Conservation (phyloP, 1,140 invertebrate species). For the Maniola jurtina region DNA sequence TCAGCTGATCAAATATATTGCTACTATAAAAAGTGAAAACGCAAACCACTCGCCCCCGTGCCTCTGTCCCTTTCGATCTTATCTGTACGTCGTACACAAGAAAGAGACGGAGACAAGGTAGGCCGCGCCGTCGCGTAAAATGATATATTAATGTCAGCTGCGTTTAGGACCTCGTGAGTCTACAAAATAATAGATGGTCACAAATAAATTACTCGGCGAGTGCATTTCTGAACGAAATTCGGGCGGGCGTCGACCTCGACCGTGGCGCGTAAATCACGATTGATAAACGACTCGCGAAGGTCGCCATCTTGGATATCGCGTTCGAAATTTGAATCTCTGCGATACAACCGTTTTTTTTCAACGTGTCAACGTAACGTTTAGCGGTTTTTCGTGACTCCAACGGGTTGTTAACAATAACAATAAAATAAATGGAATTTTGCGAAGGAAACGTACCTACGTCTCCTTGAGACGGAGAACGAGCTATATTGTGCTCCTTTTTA, state of each 20-base stretch:
- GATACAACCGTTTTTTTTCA: slow-evolving; percentile 56
- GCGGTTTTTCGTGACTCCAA: slow-evolving; percentile 47
- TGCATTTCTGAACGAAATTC: slow-evolving; percentile 77
- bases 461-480: not conserved
- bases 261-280: slow-evolving; percentile 74
- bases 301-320: slow-evolving; percentile 73
- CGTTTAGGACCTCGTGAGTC: slow-evolving; percentile 77
- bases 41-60: slow-evolving; percentile 63
- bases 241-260: slow-evolving; percentile 74
- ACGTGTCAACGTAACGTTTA: slow-evolving; percentile 57
- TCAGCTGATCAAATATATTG: slow-evolving; percentile 79
- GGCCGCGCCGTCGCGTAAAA: slow-evolving; percentile 70
- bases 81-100: slow-evolving; percentile 12
- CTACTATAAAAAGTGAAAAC: slow-evolving; percentile 79
- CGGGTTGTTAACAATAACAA: slow-evolving; percentile 46
- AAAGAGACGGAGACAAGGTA: slow-evolving; percentile 48
- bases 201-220: slow-evolving; percentile 75
- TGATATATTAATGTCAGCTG: slow-evolving; percentile 79
- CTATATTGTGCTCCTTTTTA: slow-evolving; percentile 18
- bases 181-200: slow-evolving; percentile 79
- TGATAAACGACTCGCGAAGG: slow-evolving; percentile 71
- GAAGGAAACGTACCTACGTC: slow-evolving; percentile 23
- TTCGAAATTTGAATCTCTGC: slow-evolving; percentile 73
- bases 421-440: slow-evolving; percentile 42
- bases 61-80: slow-evolving; percentile 48